Evolutionary conservation across 2,888 invertebrate genomes (phyloP).

Genomic region (Sarcophaga subvicina): DNA sequence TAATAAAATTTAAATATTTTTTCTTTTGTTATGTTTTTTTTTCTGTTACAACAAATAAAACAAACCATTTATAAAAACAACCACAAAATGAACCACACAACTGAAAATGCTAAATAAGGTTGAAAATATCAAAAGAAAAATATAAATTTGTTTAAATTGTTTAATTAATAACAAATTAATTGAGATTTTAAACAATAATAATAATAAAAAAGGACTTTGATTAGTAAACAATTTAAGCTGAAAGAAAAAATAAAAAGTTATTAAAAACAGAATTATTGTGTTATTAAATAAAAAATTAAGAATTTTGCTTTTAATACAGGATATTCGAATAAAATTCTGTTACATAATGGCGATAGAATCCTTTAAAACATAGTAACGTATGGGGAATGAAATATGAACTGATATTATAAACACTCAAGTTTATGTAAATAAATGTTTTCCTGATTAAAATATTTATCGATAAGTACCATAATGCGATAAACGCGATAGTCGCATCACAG

Average conservation of each 20-base stretch:
- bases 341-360: too few species aligned
- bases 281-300: background rate
- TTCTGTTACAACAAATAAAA: constrained; percentile 14
- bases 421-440: too few species aligned
- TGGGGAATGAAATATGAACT: too few species aligned
- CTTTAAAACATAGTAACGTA: too few species aligned
- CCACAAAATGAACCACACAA: constrained; percentile 65
- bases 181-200: background rate
- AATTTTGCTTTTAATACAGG: too few species aligned
- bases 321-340: too few species aligned
- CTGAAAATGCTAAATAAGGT: background rate
- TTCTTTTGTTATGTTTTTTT: too few species aligned
- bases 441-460: too few species aligned
- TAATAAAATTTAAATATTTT: constrained; percentile 27
- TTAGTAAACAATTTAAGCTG: constrained; percentile 3
- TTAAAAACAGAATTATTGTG: background rate
- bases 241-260: constrained; percentile 1
- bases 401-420: too few species aligned
- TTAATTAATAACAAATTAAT: constrained; percentile 9
- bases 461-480: too few species aligned
- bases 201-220: constrained; percentile 10
- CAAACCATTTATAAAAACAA: constrained; percentile 46
- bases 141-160: background rate
- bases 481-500: too few species aligned
- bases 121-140: background rate